These are phyloP conservation scores for Myotis planiceps DNA, from an alignment of 2,797 vertebrate species.

Conservation along the genomic window DNA sequence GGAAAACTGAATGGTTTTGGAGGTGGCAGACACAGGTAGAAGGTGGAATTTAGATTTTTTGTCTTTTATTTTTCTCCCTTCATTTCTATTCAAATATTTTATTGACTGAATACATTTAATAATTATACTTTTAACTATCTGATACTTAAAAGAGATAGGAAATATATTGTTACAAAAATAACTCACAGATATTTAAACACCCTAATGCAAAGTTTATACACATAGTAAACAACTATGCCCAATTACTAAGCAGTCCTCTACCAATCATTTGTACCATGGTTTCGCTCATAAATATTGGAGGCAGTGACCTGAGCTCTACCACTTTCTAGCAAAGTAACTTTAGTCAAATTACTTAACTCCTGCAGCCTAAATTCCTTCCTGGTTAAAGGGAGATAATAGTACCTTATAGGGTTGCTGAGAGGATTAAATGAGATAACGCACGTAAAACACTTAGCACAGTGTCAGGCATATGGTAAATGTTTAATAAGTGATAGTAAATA, in stretches of 20 bases:
- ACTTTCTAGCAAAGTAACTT: not conserved
- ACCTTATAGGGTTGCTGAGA: not conserved
- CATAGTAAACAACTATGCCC: not conserved
- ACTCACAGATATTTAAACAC: not conserved
- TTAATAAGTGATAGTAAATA: not conserved
- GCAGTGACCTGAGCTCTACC: not conserved
- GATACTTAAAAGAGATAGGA: not conserved
- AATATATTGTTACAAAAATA: not conserved
- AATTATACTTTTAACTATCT: not conserved
- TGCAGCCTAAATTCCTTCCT: not conserved
- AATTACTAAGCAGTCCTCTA: not conserved
- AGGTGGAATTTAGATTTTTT: not conserved
- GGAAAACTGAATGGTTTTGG: not conserved
- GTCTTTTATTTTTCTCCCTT: not conserved
- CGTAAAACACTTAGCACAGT: not conserved
- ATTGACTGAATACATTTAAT: not conserved
- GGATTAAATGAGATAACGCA: conserved; percentile 23
- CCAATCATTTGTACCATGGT: not conserved
- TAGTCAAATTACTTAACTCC: conserved; percentile 26
- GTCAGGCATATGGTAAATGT: not conserved
- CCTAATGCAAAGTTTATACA: not conserved
- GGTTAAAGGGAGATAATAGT: conserved; percentile 4
- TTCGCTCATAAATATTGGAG: not conserved
- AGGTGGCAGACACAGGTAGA: not conserved
- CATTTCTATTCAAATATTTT: conserved; percentile 22